Base-by-base conservation (phyloP, 2,797 vertebrate genomes). In the Chloroceryle amazona region DNA sequence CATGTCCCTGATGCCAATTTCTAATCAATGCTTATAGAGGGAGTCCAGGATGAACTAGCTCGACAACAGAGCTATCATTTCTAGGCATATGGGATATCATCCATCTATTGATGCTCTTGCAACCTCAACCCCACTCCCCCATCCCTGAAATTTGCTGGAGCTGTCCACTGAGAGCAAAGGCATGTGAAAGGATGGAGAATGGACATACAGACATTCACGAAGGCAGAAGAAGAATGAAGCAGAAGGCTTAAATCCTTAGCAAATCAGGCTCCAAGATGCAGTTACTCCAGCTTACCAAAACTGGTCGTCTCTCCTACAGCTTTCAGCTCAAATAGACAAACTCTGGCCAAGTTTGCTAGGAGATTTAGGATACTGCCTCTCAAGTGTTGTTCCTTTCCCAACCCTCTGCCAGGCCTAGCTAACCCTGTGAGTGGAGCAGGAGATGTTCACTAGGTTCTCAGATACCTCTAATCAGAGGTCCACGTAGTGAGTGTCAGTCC, bases 401-500 rank as follows among this genome's bases (percentile, higher is more conserved):
- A 51, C 14, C 23, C 19, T 71, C 46, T 60, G 19, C 31, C 52
- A 89, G 52, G 11, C 23, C 11, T 5, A 75, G 13, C 3, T 71
- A 78, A 66, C 1, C 9, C 9, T 10, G 5, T 19, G 10, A 63
- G 37, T 83, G 26, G 6, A 73, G 10, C 6, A 84, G 26, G 57
- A 39, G 31, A 65, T 29, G 20, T 22, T 85, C 51, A 17, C 28
- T 7, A 26, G 10, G 6, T 52, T 74, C n/a, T 87, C 42, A 82
- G 44, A 47, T 31, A 17, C 16, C 41, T 18, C 16, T n/a, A 35
- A 37, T 41, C 13, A 72, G 31, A 65, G 26, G 2, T 18, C 23
- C 6, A 6, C 4, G 2, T 31, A 13, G 10, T 1, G 0, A 16
- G 29, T 35, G 14, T 44, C 31, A 41, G 3, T 70, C 11, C 15